phyloP scores from a whole-genome alignment of 2,888 invertebrate species.

The Stramonita haemastoma region DNA sequence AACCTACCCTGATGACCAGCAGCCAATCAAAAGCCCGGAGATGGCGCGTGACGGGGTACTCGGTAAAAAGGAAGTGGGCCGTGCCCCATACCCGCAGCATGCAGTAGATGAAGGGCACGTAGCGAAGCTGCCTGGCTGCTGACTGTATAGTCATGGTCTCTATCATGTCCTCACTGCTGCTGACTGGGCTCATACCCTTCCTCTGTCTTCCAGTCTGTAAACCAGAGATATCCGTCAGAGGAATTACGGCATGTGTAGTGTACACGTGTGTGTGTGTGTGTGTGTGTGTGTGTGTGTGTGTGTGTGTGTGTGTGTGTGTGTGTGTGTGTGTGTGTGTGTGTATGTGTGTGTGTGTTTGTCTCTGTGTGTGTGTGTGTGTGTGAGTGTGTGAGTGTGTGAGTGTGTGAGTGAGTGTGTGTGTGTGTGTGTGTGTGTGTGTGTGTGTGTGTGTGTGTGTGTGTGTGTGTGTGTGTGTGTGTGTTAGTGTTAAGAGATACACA shows the following conservation, averaged over 20 bases:
- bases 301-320: too few relatives aligned
- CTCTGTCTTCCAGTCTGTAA: constrained; percentile 12
- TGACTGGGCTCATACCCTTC: not conserved
- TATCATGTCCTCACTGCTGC: constrained; percentile 45
- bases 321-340: too few relatives aligned
- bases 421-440: too few relatives aligned
- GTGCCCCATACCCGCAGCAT: constrained; percentile 56
- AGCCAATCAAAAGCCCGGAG: constrained; percentile 52
- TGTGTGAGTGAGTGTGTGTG: too few relatives aligned
- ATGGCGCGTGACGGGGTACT: constrained; percentile 44
- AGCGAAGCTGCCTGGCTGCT: constrained; percentile 56
- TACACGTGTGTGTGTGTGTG: not conserved
- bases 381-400: too few relatives aligned
- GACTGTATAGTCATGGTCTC: constrained; percentile 49
- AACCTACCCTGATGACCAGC: constrained; percentile 54
- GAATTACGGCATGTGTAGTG: not conserved
- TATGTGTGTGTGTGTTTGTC: too few relatives aligned
- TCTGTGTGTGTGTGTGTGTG: too few relatives aligned
- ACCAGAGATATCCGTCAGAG: not conserved
- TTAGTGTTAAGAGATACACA: too few relatives aligned
- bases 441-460: too few relatives aligned
- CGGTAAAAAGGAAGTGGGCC: constrained; percentile 50
- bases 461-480: too few relatives aligned
- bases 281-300: too few relatives aligned
- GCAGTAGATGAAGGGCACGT: constrained; percentile 55